Percentiles rank a stretch among this genome's conserved stretches.
phyloP scores from a whole-genome alignment of 1,140 invertebrate species.

The Plutomurus gul region DNA sequence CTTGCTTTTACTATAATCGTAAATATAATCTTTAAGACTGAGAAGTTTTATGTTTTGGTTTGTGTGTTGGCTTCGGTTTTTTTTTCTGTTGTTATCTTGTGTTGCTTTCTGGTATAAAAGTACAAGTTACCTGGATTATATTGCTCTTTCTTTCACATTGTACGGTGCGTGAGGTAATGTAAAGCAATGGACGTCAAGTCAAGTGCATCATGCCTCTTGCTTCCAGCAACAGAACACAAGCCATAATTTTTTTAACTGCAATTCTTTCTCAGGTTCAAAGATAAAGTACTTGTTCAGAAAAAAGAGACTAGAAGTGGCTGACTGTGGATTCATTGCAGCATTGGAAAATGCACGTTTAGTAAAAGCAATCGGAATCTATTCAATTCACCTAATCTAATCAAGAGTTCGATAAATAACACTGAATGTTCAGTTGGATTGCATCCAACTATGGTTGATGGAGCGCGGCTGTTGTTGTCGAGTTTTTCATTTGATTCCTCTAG shows the following conservation, averaged over 20 bases:
- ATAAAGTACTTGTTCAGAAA: too few species aligned
- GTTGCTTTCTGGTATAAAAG: background rate
- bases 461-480: too few species aligned
- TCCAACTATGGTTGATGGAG: background rate
- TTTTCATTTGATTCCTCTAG: too few species aligned
- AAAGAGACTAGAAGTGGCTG: too few species aligned
- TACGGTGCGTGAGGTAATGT: slow-evolving; percentile 6
- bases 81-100: too few species aligned
- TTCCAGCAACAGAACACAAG: background rate
- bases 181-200: background rate
- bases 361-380: slow-evolving; percentile 7
- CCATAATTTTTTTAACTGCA: too few species aligned
- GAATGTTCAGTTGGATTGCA: background rate
- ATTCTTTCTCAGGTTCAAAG: too few species aligned
- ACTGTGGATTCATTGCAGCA: too few species aligned
- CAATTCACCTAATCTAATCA: slow-evolving; percentile 25
- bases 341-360: background rate
- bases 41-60: background rate
- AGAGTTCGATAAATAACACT: slow-evolving; percentile 7
- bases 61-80: background rate
- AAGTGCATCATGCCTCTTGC: background rate
- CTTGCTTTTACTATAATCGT: slow-evolving; percentile 12
- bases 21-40: slow-evolving; percentile 1
- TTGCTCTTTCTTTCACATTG: background rate
- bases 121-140: background rate